A percentile compares a stretch with the other conserved stretches of the same genome.
Conservation (phyloP, 2,113 vertebrate species). For the Jaculus jaculus region DNA sequence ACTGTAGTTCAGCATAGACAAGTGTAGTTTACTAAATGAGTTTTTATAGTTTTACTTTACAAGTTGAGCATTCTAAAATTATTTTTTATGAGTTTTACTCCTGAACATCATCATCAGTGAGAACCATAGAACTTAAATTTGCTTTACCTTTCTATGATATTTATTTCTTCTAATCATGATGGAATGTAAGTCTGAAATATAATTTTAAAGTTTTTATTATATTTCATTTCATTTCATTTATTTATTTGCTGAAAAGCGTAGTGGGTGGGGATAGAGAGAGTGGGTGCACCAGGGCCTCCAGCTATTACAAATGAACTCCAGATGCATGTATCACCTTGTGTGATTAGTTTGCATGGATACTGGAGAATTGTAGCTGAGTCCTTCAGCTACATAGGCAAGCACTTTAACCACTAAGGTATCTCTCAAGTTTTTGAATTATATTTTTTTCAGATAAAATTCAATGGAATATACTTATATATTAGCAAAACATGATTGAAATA, state of each 20-base stretch:
- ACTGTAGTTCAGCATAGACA: background rate
- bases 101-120: background rate
- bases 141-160: background rate
- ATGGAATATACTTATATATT: background rate
- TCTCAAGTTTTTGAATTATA: no score
- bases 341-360: no score
- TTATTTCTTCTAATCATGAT: background rate
- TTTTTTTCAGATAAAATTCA: background rate
- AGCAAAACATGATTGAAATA: background rate
- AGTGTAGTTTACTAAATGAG: background rate
- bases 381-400: no score
- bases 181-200: background rate
- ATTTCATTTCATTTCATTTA: no score
- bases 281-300: no score
- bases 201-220: no score
- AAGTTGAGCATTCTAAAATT: background rate
- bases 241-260: no score
- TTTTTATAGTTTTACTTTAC: background rate
- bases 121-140: background rate
- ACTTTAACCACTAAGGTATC: no score
- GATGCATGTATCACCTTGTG: no score
- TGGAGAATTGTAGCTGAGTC: no score
- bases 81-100: background rate
- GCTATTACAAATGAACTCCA: no score
- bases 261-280: no score